Conservation (phyloP, 1,140 invertebrate genomes). For the Euura lappo region DNA sequence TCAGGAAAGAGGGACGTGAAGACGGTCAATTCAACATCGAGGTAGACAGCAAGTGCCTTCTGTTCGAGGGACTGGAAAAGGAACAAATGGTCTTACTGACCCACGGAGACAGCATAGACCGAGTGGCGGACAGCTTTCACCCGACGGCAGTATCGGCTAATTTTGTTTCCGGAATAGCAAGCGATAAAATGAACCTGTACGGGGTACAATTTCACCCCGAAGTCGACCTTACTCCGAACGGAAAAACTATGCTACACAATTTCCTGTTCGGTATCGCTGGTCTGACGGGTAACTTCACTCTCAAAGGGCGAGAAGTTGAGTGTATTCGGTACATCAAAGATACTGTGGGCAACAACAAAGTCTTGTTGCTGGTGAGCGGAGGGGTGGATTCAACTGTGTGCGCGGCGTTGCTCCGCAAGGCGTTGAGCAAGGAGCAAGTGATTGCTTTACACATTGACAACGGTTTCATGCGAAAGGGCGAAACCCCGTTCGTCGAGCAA, state of each 20-base stretch:
- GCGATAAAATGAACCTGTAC: constrained; percentile 90
- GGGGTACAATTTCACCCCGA: constrained; percentile 99
- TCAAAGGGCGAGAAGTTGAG: constrained; percentile 85
- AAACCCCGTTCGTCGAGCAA: constrained; percentile 87
- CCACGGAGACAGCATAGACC: constrained; percentile 95
- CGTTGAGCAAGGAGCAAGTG: constrained; percentile 88
- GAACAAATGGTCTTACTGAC: constrained; percentile 92
- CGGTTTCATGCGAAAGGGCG: constrained; percentile 97
- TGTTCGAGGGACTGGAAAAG: constrained; percentile 93
- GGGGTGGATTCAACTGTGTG: constrained; percentile 99
- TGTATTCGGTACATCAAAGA: constrained; percentile 94
- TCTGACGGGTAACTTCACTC: constrained; percentile 86
- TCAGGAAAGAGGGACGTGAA: constrained; percentile 85
- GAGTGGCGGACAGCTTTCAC: constrained; percentile 86
- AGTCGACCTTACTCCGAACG: constrained; percentile 93
- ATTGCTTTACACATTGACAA: constrained; percentile 98
- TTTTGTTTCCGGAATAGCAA: constrained; percentile 89
- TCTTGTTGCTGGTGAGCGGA: constrained; percentile 93
- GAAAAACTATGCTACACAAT: constrained; percentile 90
- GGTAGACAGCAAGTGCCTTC: constrained; percentile 85
- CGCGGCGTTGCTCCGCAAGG: constrained; percentile 91
- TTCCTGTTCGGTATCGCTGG: constrained; percentile 93
- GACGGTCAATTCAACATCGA: constrained; percentile 94
- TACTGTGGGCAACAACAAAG: constrained; percentile 90
- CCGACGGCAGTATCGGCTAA: constrained; percentile 83